Evolutionary conservation across 2,113 vertebrate genomes (phyloP), one percentile per base, ranked within the genome.

Genomic region (Tetrao urogallus): DNA sequence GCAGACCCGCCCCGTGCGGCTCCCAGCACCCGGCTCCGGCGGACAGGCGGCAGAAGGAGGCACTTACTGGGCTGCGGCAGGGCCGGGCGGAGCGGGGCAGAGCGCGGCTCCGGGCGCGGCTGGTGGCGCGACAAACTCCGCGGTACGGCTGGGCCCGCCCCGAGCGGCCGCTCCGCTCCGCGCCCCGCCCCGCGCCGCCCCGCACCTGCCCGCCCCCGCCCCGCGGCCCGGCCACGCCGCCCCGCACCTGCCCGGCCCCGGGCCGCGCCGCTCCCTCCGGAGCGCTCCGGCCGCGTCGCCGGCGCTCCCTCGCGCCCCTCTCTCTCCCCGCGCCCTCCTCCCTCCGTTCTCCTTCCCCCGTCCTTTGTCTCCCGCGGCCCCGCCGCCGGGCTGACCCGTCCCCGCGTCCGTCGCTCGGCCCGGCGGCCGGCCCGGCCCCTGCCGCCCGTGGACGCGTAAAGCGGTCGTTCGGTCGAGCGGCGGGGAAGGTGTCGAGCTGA

Each of bases 1-100:
- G 45, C 61, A 72, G 90, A 86, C 83, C 83, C 83, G 83, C 92
- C 94, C 80, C 86, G 65, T 54, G 60, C 82, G 14, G 45, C 80
- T 22, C 48, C 61, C 58, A 13, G 73, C 65, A 57, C 21, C 87
- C 45, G 19, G 45, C 20, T 47, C 45, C 19, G 50, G 50, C 50
- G 48, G 22, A 21, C 47, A 24, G 48, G 54, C 54, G 30, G 72
- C 81, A 3, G 78, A 65, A 13, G 20, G 74, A 97, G 50, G 25
- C 50, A 52, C 97, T 97, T 97, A 97, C 97, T 87, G 52, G 54
- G 65, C 47, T 77, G 78, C 75, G n/a, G 77, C 72, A 52, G 50
- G 25, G 50, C 50, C 50, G 50, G 50, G 92, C 32, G 76, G 76
- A 63, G 50, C 56, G n/a, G 50, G 50, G 90, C 32, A 79, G 73